Conservation (phyloP, 2,797 vertebrate genomes). For the Decapterus maruadsi region DNA sequence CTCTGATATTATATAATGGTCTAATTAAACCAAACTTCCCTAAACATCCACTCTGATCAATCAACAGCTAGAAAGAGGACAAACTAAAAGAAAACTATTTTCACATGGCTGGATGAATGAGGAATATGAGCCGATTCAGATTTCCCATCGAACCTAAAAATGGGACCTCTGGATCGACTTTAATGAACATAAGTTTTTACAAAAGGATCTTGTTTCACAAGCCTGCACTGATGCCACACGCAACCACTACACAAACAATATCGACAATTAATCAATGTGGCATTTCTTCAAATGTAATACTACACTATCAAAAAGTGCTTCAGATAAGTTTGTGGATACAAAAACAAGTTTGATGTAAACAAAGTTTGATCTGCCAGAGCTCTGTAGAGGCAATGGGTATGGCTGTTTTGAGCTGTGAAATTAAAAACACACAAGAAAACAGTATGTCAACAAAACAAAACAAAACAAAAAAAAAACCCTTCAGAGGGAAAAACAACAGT, state of each 20-base stretch:
- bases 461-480: slow-evolving; percentile 45
- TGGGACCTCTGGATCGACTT: slow-evolving; percentile 59
- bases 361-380: slow-evolving; percentile 80
- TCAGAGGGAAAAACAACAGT: slow-evolving; percentile 66
- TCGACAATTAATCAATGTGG: slow-evolving; percentile 78
- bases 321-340: slow-evolving; percentile 82
- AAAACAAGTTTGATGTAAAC: slow-evolving; percentile 80
- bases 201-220: slow-evolving; percentile 70
- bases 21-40: slow-evolving; percentile 53
- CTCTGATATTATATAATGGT: slow-evolving; percentile 49
- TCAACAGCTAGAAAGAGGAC: slow-evolving; percentile 65
- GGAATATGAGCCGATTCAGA: slow-evolving; percentile 58
- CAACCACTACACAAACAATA: slow-evolving; percentile 69
- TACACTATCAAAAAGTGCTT: slow-evolving; percentile 88
- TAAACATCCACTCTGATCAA: slow-evolving; percentile 66
- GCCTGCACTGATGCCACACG: slow-evolving; percentile 69
- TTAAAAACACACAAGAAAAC: slow-evolving; percentile 69
- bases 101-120: slow-evolving; percentile 73
- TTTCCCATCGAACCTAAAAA: slow-evolving; percentile 57
- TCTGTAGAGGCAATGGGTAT: slow-evolving; percentile 79
- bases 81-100: slow-evolving; percentile 60
- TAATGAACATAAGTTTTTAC: slow-evolving; percentile 64
- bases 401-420: slow-evolving; percentile 81
- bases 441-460: slow-evolving; percentile 49
- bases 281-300: slow-evolving; percentile 81